Percentiles rank a stretch among this genome's conserved stretches.
These are phyloP conservation scores for Trichechus manatus DNA, from an alignment of 2,113 vertebrate genomes.

Conservation along the genomic window DNA sequence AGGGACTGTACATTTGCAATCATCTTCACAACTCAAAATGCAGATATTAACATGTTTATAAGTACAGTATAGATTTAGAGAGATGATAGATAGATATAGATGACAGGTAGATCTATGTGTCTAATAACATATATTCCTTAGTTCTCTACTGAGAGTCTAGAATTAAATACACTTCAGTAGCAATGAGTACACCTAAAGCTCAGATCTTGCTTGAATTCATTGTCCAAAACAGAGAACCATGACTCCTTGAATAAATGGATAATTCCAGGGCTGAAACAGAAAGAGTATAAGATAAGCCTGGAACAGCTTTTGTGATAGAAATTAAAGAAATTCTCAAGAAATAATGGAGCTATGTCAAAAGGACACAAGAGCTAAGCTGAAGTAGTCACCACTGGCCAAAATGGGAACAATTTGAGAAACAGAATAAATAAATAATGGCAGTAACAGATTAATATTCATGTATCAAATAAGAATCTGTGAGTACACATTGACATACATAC, in stretches of 20 bases:
- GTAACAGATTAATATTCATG: not conserved
- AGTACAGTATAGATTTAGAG: not conserved
- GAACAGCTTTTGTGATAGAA: not conserved
- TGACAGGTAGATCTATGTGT: not conserved
- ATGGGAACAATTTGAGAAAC: not conserved
- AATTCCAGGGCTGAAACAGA: not conserved
- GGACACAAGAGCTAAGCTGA: not conserved
- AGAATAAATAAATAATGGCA: not conserved
- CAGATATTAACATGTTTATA: not conserved
- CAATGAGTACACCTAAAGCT: not conserved
- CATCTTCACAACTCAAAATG: not conserved
- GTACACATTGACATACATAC: not conserved
- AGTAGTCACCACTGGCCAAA: not conserved
- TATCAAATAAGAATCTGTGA: not conserved
- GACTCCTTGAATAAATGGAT: not conserved
- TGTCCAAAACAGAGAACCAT: not conserved
- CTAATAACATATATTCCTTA: not conserved
- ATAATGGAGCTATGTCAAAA: constrained; percentile 8
- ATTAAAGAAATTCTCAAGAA: not conserved
- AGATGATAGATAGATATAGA: not conserved
- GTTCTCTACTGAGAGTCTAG: not conserved
- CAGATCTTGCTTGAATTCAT: not conserved
- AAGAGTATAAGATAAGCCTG: not conserved
- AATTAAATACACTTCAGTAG: not conserved
- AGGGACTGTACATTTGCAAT: not conserved